Base-by-base conservation (phyloP, 2,797 vertebrate genomes). In the Simalia tracyae region DNA sequence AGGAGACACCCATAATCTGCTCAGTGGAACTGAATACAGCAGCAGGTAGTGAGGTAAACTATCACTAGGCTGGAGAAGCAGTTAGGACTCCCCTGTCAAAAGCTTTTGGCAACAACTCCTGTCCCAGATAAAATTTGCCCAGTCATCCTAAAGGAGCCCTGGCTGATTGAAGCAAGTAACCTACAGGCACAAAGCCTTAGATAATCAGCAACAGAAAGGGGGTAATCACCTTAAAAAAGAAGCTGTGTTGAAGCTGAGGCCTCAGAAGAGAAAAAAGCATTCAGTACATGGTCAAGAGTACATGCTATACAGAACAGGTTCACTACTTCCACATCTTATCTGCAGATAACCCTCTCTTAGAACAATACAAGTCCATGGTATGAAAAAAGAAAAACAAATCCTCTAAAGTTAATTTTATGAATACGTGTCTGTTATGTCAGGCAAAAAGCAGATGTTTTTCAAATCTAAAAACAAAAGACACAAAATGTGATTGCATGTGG, bases 221-320 rank as follows among this genome's bases (percentile, higher is more conserved):
- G 94, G 72, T 95, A 95, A 94, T 68, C 95, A 90, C 94, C 95
- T 94, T 95, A 28, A 96, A 96, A 93, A 95, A 89, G 92, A 97
- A 95, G 92, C 66, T 89, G 90, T 93, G 91, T 95, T 92, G 95
- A 96, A 89, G 95, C 63, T 15, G 95, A 94, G 90, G 96, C 93
- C 96, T 96, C 96, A 93, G 95, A 96, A 96, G 96, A 90, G 81
- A 17, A 9, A 87, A 97, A 97, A 97, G 97, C 97, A 98, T 97
- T 98, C 96, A 97, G 96, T 96, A 96, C 97, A 96, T 93, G 94
- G 63, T 72, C 87, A 95, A 89, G 96, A 96, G 96, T 94, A 97
- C 91, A 91, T 92, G 94, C 72, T 95, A 93, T 87, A 92, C 93
- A 95, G 91, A 95, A 93, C 92, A 0, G 93, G 96, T 97, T 98